These are phyloP conservation scores for Nomada ferruginata DNA, from an alignment of 2,888 invertebrate genomes.

Conservation along the genomic window DNA sequence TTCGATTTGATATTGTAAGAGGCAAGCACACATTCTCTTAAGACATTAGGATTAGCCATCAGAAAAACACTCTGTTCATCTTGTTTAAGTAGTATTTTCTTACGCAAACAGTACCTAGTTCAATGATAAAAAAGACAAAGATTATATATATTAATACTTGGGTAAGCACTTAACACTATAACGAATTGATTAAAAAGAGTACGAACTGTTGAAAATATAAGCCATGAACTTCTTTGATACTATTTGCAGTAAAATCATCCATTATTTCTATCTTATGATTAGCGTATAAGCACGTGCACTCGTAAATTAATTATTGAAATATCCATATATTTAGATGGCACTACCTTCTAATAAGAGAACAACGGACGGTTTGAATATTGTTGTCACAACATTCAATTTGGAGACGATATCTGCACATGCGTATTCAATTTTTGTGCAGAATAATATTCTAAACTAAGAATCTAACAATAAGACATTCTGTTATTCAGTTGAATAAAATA, in stretches of 20 bases:
- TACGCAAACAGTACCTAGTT: conserved; percentile 26
- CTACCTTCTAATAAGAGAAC: neutral
- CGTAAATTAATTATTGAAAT: neutral
- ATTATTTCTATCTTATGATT: neutral
- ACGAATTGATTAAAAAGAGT: conserved; percentile 4
- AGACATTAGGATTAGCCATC: neutral
- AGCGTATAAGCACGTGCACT: neutral
- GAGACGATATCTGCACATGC: neutral
- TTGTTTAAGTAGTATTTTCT: conserved; percentile 13
- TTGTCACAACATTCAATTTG: neutral
- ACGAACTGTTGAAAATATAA: conserved; percentile 25
- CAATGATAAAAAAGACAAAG: neutral
- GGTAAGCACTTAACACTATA: conserved; percentile 6
- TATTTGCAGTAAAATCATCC: conserved; percentile 4
- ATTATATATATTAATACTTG: neutral
- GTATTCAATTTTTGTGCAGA: neutral
- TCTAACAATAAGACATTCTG: neutral
- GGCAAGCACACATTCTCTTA: neutral
- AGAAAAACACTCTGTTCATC: conserved; percentile 16
- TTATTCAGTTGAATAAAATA: neutral
- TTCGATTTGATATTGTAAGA: neutral
- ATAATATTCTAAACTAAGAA: neutral
- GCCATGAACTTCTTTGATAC: conserved; percentile 12
- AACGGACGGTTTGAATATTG: neutral
- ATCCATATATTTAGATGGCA: neutral